Conservation (phyloP, 2,888 invertebrate genomes). For the Encarsia formosa region DNA sequence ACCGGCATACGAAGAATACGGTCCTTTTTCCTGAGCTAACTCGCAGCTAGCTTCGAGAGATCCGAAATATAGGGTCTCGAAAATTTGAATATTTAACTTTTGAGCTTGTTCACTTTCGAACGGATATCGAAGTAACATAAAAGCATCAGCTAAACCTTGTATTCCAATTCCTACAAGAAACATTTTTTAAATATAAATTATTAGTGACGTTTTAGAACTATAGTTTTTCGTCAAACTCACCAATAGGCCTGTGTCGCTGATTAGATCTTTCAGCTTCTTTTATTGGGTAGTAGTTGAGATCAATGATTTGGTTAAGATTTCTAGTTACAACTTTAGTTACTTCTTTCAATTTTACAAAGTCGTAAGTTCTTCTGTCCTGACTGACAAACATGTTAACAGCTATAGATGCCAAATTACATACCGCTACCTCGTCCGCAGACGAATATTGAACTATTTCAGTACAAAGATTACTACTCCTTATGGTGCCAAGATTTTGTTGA, state of each 20-base stretch:
- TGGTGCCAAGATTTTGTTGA: conserved; percentile 96
- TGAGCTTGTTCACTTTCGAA: conserved; percentile 87
- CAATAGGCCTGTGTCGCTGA: conserved; percentile 78
- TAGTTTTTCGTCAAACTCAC: too few species aligned
- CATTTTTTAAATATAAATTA: too few species aligned
- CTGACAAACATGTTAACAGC: conserved; percentile 93
- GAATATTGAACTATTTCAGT: conserved; percentile 98
- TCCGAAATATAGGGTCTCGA: conserved; percentile 97
- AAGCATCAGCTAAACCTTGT: conserved; percentile 96
- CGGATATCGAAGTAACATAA: conserved; percentile 87
- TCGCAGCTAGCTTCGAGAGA: conserved; percentile 95
- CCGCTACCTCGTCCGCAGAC: conserved; percentile 88
- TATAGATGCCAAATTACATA: conserved; percentile 96
- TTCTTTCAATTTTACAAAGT: conserved; percentile 81
- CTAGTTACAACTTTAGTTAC: conserved; percentile 84
- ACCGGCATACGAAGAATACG: conserved; percentile 89
- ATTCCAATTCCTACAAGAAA: conserved; percentile 80
- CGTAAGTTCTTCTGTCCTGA: conserved; percentile 69
- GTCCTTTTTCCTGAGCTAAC: conserved; percentile 76
- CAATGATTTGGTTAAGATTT: conserved; percentile 96
- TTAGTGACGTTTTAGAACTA: too few species aligned
- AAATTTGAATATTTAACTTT: conserved; percentile 88
- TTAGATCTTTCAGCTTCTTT: conserved; percentile 85
- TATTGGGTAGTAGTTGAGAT: conserved; percentile 93
- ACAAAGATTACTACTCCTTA: conserved; percentile 95